Evolutionary conservation across 1,140 invertebrate species (phyloP), one percentile per base, ranked within the genome.

Genomic region (Ericerus pela): DNA sequence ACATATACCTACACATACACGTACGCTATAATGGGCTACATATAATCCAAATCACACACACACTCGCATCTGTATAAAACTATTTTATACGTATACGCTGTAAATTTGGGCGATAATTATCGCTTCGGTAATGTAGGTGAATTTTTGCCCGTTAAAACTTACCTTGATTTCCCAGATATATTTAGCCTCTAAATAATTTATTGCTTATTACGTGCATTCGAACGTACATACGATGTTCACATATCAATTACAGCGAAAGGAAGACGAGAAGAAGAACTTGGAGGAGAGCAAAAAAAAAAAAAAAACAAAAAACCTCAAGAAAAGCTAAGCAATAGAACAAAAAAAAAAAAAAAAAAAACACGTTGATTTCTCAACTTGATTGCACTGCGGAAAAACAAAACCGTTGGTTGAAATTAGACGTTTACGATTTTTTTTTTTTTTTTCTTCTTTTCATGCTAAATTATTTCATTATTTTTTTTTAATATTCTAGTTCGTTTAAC

Each of bases 151-250:
- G 41, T n/a, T n/a, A n/a, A n/a, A 47, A 24, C 20, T 47, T 47
- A 47, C 41, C 41, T 47, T 47, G 41, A 47, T 47, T 47, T 47
- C 41, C 41, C 41, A 47, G 30, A 33, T 8, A 33, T 47, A 47
- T 47, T 47, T 47, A 14, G 26, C 41, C 26, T 47, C 41, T 47
- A n/a, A 47, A 47, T 47, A 47, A 47, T 47, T 47, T 47, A 47
- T 47, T 47, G 26, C 41, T 47, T 47, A 47, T 47, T 47, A 47
- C 41, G 26, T 47, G 22, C 26, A 14, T 47, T 47, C 41, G 41
- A 47, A 47, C 26, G 41, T 47, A n/a, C n/a, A n/a, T n/a, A n/a
- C n/a, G 41, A 24, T 47, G 20, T 47, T 47, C 41, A 47, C 41
- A 47, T 47, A 47, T 47, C 41, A 47, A 47, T 47, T 47, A 47